Base-by-base conservation (phyloP, 2,888 invertebrate species). In the Sinhomidia bicolor region DNA sequence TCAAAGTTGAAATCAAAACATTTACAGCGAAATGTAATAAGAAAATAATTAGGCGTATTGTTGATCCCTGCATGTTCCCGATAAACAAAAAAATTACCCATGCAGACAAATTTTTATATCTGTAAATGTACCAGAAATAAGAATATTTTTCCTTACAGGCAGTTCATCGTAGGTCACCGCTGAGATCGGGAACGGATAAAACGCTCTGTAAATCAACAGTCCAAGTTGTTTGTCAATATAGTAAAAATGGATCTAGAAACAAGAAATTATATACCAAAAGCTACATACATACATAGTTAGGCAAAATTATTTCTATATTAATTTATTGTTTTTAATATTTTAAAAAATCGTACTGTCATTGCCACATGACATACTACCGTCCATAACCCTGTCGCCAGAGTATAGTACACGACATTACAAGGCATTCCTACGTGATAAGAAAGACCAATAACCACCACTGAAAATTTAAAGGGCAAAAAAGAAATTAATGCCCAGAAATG, bases 151-250 rank as follows among this genome's bases (percentile, higher is more conserved):
- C n/a, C 29, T 23, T 68, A 86, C 87, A 23, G 57, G 81, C 6
- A 87, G 12, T 60, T 87, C 87, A 9, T 81, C 82, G n/a, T 81
- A 87, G 3, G 87, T 87, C 23, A 87, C 87, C n/a, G 87, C 81
- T 12, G 87, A 20, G 1, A 87, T 47, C 1, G 87, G 81, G 23
- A 87, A 87, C 5, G 87, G 87, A 32, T 82, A 87, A 0, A 81
- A 23, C 5, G 87, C 87, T 57, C 87, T 54, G 23, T 23, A 41
- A 51, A 71, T 57, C 7, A 47, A 74, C 9, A 87, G 51, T 6
- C 87, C 87, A 5, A 87, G 51, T 17, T 57, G 29, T 23, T 87
- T 82, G 29, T 87, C 87, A 10, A 82, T 10, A 36, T 17, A 9
- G 36, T 82, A 81, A 62, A 87, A 87, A 47, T 87, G 82, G 12